phyloP scores from a whole-genome alignment of 2,797 vertebrate species.

The Ambastaia sidthimunki region DNA sequence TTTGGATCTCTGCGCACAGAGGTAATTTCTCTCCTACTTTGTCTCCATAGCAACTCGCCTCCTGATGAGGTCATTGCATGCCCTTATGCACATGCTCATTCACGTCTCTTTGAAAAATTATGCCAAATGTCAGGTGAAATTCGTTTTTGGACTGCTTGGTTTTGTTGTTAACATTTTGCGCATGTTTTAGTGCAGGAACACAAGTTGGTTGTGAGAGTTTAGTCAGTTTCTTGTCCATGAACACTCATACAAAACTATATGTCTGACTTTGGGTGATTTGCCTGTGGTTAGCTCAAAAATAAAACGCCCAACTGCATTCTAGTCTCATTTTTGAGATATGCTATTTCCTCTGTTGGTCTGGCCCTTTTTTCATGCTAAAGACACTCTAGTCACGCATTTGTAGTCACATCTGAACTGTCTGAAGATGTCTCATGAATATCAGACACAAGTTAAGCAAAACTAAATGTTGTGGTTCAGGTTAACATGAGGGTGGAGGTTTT shows the following conservation, averaged over 20 bases:
- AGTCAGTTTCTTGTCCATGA: conserved; percentile 18
- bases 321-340: not conserved
- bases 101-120: conserved; percentile 25
- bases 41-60: conserved; percentile 51
- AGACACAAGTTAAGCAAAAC: not conserved
- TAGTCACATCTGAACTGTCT: not conserved
- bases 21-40: conserved; percentile 50
- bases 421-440: not conserved
- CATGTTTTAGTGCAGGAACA: conserved; percentile 26
- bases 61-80: conserved; percentile 39
- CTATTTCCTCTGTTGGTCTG: not conserved
- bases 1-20: conserved; percentile 39
- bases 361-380: not conserved
- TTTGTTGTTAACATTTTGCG: conserved; percentile 20
- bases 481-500: not conserved
- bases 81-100: conserved; percentile 17
- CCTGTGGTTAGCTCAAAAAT: not conserved
- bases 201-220: conserved; percentile 23
- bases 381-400: not conserved
- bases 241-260: too few relatives aligned
- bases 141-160: conserved; percentile 33
- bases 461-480: not conserved
- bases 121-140: conserved; percentile 27
- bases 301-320: not conserved
- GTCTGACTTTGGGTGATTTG: conserved; percentile 7